Conservation (phyloP, 2,888 invertebrate genomes). For the Cerceris ruficornis region DNA sequence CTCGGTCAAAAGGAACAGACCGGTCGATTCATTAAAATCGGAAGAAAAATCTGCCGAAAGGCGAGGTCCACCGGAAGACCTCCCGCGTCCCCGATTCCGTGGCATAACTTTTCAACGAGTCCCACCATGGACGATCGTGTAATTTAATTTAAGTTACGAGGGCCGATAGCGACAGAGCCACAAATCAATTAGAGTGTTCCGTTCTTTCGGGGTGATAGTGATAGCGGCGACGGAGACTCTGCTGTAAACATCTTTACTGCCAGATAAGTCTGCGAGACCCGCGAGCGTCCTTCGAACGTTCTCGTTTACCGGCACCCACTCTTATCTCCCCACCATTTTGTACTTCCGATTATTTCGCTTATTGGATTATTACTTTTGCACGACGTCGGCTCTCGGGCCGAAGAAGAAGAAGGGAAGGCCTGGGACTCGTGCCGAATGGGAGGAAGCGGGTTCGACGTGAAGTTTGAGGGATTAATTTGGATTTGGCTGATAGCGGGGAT, state of each 20-base stretch:
- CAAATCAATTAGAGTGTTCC: slow-evolving; percentile 79
- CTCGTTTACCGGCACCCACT: slow-evolving; percentile 33
- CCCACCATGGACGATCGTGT: slow-evolving; percentile 72
- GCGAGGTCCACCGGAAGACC: slow-evolving; percentile 36
- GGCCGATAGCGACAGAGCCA: slow-evolving; percentile 74
- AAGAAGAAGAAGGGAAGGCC: background rate
- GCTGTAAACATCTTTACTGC: slow-evolving; percentile 81
- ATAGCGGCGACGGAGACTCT: slow-evolving; percentile 73
- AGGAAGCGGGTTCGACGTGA: no score
- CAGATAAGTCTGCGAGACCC: slow-evolving; percentile 72
- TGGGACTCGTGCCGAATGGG: background rate
- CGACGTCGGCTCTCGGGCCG: slow-evolving; percentile 3
- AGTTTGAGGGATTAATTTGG: no score
- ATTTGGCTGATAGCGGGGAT: no score
- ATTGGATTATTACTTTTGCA: slow-evolving; percentile 64
- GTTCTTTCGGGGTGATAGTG: slow-evolving; percentile 74
- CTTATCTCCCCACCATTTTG: slow-evolving; percentile 76
- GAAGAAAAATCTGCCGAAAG: background rate
- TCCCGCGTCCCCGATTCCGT: slow-evolving; percentile 43
- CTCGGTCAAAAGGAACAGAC: background rate
- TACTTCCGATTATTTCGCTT: slow-evolving; percentile 75
- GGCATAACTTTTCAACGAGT: slow-evolving; percentile 59
- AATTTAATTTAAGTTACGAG: slow-evolving; percentile 80
- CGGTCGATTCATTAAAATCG: background rate
- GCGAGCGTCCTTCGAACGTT: slow-evolving; percentile 38